These are phyloP conservation scores for Batillaria attramentaria DNA, from an alignment of 1,140 invertebrate species.

Conservation along the genomic window DNA sequence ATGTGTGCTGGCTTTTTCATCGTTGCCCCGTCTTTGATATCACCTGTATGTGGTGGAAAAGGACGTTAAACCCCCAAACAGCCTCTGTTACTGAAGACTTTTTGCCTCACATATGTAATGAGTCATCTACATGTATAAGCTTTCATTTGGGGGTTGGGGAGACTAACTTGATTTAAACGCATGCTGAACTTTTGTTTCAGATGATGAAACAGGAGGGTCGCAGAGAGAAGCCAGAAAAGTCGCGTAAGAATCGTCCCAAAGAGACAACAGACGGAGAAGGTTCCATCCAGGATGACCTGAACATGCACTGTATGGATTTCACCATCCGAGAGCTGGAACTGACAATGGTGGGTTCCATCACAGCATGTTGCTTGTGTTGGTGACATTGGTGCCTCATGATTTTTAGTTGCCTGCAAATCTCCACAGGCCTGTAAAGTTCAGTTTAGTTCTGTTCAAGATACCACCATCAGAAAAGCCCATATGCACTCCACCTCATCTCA, in stretches of 20 bases:
- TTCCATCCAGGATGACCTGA: slow-evolving; percentile 52
- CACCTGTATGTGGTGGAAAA: too few species aligned
- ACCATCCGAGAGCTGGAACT: slow-evolving; percentile 62
- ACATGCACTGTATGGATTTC: slow-evolving; percentile 59
- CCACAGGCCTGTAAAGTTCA: neutral
- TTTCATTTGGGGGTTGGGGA: too few species aligned
- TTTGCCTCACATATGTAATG: too few species aligned
- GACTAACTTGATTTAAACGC: neutral
- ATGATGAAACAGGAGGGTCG: slow-evolving; percentile 27
- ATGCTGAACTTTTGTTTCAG: neutral
- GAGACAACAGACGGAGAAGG: slow-evolving; percentile 42
- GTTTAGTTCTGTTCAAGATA: neutral
- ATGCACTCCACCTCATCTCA: too few species aligned
- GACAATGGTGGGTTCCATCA: slow-evolving; percentile 59
- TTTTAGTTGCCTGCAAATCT: neutral
- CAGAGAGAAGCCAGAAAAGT: slow-evolving; percentile 5
- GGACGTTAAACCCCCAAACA: too few species aligned
- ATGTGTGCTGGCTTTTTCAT: too few species aligned
- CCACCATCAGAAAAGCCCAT: too few species aligned
- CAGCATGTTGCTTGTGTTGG: too few species aligned
- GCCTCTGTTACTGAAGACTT: too few species aligned
- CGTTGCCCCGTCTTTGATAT: too few species aligned
- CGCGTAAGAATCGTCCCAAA: slow-evolving; percentile 2
- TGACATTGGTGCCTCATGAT: too few species aligned
- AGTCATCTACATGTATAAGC: too few species aligned